A percentile compares a stretch with the other conserved stretches of the same genome.
These are phyloP conservation scores for Mimas tiliae DNA, from an alignment of 2,888 invertebrate genomes.

Conservation along the genomic window DNA sequence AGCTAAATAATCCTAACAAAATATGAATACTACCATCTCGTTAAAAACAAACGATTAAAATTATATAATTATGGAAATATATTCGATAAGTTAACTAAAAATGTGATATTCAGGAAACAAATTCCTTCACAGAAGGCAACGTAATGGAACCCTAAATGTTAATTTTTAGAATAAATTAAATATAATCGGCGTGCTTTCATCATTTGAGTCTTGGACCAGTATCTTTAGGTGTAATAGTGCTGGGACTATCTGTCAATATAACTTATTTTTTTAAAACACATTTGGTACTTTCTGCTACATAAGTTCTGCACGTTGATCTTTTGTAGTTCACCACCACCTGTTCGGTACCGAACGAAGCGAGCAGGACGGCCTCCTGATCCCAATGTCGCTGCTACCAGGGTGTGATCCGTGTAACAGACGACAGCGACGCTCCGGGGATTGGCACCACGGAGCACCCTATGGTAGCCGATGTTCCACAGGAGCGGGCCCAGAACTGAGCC, in stretches of 20 bases:
- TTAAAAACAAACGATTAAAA: too few species aligned
- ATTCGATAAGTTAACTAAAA: not conserved
- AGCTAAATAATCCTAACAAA: not conserved
- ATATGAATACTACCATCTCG: not conserved
- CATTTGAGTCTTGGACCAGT: not conserved
- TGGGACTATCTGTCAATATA: not conserved
- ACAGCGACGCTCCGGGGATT: too few species aligned
- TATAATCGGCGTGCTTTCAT: conserved; percentile 12
- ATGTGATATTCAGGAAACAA: not conserved
- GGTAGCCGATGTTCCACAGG: too few species aligned
- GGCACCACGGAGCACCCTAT: too few species aligned
- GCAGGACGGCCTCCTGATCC: too few species aligned
- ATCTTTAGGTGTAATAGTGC: not conserved
- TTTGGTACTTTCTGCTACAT: too few species aligned
- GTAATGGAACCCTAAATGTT: conserved; percentile 11
- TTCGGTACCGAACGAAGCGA: too few species aligned
- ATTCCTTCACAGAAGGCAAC: conserved; percentile 1
- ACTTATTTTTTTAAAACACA: not conserved
- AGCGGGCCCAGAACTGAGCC: too few species aligned
- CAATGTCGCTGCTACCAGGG: too few species aligned
- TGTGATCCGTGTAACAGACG: too few species aligned
- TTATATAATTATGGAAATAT: not conserved
- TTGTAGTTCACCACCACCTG: too few species aligned
- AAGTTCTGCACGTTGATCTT: too few species aligned
- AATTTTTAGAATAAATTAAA: conserved; percentile 8